A percentile compares a stretch with the other conserved stretches of the same genome.
These are phyloP conservation scores for Germaria angustata DNA, from an alignment of 2,888 invertebrate species.

Conservation along the genomic window DNA sequence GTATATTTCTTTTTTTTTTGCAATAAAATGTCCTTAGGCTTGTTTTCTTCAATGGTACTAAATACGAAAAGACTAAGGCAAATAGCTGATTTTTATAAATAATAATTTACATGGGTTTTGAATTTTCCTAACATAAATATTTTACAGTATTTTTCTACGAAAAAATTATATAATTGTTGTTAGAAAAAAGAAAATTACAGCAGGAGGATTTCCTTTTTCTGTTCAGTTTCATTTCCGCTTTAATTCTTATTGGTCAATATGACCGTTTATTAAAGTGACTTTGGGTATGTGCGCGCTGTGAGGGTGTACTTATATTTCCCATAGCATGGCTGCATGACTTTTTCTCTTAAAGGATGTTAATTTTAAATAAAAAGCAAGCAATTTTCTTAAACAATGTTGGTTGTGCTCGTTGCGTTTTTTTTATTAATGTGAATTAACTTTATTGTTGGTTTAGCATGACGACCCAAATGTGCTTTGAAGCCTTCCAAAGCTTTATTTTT, in stretches of 20 bases:
- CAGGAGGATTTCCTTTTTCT: constrained; percentile 55
- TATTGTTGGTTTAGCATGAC: constrained; percentile 62
- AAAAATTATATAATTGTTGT: neutral
- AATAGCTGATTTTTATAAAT: neutral
- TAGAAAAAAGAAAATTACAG: neutral
- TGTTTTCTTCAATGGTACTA: neutral
- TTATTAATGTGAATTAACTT: constrained; percentile 64
- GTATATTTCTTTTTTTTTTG: neutral
- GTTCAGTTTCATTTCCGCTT: constrained; percentile 56
- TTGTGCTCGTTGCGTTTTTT: neutral
- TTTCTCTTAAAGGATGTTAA: constrained; percentile 32
- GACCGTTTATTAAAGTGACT: neutral
- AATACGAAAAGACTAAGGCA: constrained; percentile 1
- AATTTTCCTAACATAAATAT: constrained; percentile 14
- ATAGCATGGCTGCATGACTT: neutral
- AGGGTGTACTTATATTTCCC: neutral
- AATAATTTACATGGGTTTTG: constrained; percentile 43
- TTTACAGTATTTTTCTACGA: neutral
- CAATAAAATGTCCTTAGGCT: constrained; percentile 50
- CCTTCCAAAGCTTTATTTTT: constrained; percentile 57
- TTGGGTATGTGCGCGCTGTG: neutral
- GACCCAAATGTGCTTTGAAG: constrained; percentile 69
- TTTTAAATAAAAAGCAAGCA: constrained; percentile 45
- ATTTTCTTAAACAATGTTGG: constrained; percentile 28
- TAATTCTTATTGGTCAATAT: constrained; percentile 34